Base-by-base conservation (phyloP, 2,888 invertebrate genomes). In the Mayetiola destructor region DNA sequence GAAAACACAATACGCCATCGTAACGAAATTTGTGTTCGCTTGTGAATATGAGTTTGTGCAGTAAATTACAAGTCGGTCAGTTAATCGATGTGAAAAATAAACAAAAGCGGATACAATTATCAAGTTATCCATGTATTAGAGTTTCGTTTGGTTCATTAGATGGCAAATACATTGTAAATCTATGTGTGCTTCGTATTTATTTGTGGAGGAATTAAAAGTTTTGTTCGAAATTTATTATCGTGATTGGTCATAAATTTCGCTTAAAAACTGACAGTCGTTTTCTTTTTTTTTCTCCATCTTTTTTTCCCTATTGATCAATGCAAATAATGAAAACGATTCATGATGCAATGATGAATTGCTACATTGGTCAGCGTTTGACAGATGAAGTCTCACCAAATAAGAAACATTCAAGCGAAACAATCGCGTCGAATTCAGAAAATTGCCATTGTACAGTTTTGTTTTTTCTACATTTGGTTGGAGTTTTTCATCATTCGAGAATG, bases 31-130 rank as follows among this genome's bases (percentile, higher is more conserved):
- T 27, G 48, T 48, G 21, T 40, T 20, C n/a, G 48, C 27, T 9
- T 14, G 48, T 16, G 10, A 48, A 27, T 27, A 14, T 27, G 16
- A 48, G 48, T 27, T 48, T 48, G 14, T 14, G n/a, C 48, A 48
- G 48, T 48, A 48, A 48, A 48, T 48, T 48, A 48, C 48, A 48
- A 48, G 48, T 48, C 48, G 48, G 48, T 48, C 48, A 48, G 68
- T 69, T 69, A 71, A 70, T 70, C 69, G 68, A 71, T 69, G 69
- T 69, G 67, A 64, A 68, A 68, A 69, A 70, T 71, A 71, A 69
- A 70, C 68, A 69, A 69, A 69, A 70, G 67, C 69, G 70, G 68
- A 70, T 70, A 71, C 71, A 71, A 71, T 71, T 71, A 71, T 70
- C 71, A 67, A 70, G 71, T 71, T 71, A 71, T 71, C 70, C 16